Conservation (phyloP, 64 coral and sea anemone genomes). For the Montipora foliosa region DNA sequence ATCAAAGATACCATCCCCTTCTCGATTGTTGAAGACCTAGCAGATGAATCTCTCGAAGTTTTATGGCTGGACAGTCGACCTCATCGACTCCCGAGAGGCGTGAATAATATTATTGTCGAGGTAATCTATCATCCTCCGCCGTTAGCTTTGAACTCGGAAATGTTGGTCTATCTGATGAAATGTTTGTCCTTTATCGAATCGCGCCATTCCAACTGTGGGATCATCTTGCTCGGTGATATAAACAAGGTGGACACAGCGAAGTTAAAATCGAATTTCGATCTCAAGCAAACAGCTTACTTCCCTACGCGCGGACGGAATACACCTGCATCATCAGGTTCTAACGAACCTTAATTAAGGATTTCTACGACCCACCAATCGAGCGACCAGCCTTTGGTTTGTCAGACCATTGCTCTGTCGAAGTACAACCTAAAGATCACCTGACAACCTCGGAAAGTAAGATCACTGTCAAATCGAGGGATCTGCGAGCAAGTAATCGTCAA, state of each 20-base stretch:
- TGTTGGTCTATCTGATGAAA: conserved; percentile 44
- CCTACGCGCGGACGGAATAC: conserved; percentile 2
- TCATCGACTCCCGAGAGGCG: conserved; percentile 31
- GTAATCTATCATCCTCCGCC: conserved; percentile 6
- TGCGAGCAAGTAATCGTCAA: not conserved
- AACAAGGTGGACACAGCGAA: conserved; percentile 30
- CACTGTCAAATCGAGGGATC: conserved; percentile 36
- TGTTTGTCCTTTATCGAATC: conserved; percentile 37
- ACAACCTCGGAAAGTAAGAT: not conserved
- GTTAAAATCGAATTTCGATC: conserved; percentile 38
- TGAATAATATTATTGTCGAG: conserved; percentile 16
- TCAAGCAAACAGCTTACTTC: conserved; percentile 49
- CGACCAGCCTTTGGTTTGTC: not conserved
- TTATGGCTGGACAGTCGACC: not conserved
- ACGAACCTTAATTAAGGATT: too few relatives aligned
- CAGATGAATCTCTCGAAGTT: not conserved
- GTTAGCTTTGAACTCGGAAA: not conserved
- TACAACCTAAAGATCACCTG: conserved; percentile 6
- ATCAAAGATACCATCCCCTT: not conserved
- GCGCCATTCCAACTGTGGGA: conserved; percentile 7
- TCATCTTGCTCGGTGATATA: conserved; percentile 31
- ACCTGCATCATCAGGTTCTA: not conserved
- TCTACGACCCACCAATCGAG: conserved; percentile 7
- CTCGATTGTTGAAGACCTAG: not conserved
- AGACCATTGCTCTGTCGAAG: conserved; percentile 27